A percentile compares a stretch with the other conserved stretches of the same genome.
These are phyloP conservation scores for Dendrolimus kikuchii DNA, from an alignment of 1,140 invertebrate species.

Conservation along the genomic window DNA sequence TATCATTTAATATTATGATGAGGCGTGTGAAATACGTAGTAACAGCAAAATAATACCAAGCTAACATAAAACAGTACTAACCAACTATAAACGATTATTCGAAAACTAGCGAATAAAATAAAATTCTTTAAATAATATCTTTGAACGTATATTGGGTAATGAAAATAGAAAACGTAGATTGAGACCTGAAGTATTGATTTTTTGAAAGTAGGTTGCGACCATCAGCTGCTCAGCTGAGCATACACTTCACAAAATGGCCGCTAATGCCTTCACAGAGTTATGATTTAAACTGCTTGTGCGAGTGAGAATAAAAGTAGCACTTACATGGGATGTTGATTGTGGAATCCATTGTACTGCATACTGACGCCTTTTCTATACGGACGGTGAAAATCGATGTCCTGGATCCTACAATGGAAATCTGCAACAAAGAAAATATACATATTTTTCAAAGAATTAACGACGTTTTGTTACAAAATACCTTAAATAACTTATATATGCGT, in stretches of 20 bases:
- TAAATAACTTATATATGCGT: slow-evolving; percentile 2
- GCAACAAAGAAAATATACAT: slow-evolving; percentile 33
- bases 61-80: no score
- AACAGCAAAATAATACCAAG: no score
- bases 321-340: slow-evolving; percentile 70
- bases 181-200: slow-evolving; percentile 17
- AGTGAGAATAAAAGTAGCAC: slow-evolving; percentile 15
- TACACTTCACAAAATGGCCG: slow-evolving; percentile 69
- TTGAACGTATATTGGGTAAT: no score
- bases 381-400: slow-evolving; percentile 38
- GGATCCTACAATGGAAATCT: slow-evolving; percentile 62
- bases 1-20: no score
- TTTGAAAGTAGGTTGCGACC: slow-evolving; percentile 15
- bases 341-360: slow-evolving; percentile 72
- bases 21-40: no score
- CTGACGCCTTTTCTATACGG: slow-evolving; percentile 35
- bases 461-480: slow-evolving; percentile 8
- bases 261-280: slow-evolving; percentile 10
- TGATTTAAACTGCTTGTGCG: neutral
- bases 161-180: neutral
- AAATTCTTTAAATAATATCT: no score
- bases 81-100: no score
- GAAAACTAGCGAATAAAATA: no score
- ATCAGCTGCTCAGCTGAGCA: slow-evolving; percentile 47
- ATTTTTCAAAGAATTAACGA: neutral